phyloP scores from a whole-genome alignment of 92 coral and sea anemone species.

The Zoanthus solanderi region DNA sequence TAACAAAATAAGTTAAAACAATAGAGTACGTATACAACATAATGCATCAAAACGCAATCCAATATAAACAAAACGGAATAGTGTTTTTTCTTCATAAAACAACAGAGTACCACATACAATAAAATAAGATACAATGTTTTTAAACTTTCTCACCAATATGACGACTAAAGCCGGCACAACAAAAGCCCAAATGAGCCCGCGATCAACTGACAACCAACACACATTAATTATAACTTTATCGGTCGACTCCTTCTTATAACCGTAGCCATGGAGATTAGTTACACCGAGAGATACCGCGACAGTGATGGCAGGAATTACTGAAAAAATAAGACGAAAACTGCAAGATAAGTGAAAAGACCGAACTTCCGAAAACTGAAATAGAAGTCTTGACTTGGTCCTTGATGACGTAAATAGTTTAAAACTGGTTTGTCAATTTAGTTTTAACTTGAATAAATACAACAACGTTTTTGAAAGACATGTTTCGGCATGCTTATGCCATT shows the following conservation, averaged over 20 bases:
- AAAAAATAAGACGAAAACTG: too few species aligned
- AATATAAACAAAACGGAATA: not conserved
- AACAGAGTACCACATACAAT: not conserved
- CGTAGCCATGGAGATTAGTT: conserved; percentile 15
- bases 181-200: conserved; percentile 34
- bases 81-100: not conserved
- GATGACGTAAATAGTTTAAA: too few species aligned
- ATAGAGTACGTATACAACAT: too few species aligned
- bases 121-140: not conserved
- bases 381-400: too few species aligned
- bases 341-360: too few species aligned
- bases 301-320: not conserved
- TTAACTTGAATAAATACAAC: too few species aligned
- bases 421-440: too few species aligned
- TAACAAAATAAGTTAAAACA: too few species aligned
- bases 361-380: not conserved
- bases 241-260: not conserved
- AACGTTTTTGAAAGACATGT: too few species aligned
- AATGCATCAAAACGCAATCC: not conserved
- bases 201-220: conserved; percentile 27
- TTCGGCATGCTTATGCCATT: too few species aligned
- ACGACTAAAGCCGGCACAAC: conserved; percentile 12
- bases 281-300: conserved; percentile 22
- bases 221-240: not conserved
- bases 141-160: not conserved